Conservation (phyloP, 2,113 vertebrate genomes). For the Spea bombifrons region DNA sequence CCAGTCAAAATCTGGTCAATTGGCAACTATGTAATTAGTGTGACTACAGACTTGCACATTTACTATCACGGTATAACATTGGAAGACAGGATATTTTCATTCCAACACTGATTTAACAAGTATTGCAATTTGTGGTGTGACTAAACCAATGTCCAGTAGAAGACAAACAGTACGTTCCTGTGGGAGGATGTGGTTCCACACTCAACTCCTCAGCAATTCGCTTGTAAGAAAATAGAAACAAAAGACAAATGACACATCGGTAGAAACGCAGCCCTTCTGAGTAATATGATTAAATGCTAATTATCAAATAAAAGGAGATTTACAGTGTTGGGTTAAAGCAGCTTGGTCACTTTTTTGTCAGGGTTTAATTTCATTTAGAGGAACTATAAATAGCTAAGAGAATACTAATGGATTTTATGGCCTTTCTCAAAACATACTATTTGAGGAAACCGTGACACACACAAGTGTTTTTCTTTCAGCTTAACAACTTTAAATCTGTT, state of each 20-base stretch:
- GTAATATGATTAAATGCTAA: conserved; percentile 7
- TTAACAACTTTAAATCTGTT: no score
- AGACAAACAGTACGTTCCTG: conserved; percentile 33
- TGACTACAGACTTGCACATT: background rate
- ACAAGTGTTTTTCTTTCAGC: no score
- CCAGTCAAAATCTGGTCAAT: no score
- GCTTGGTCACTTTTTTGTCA: background rate
- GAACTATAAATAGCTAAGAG: background rate
- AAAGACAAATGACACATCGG: conserved; percentile 19
- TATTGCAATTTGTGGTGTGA: conserved; percentile 12
- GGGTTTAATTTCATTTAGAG: background rate
- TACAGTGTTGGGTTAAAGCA: background rate
- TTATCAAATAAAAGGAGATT: background rate
- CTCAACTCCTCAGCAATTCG: conserved; percentile 7
- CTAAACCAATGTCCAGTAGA: conserved; percentile 17
- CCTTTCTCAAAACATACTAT: background rate
- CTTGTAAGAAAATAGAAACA: conserved; percentile 16
- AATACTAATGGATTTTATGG: background rate
- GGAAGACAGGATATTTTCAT: background rate
- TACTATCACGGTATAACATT: background rate
- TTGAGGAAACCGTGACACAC: no score
- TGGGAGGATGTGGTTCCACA: conserved; percentile 34
- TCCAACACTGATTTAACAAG: conserved; percentile 5
- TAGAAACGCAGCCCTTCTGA: background rate
- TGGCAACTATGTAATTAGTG: no score